These are phyloP conservation scores for Operophtera brumata DNA, from an alignment of 2,888 invertebrate species.

Conservation along the genomic window DNA sequence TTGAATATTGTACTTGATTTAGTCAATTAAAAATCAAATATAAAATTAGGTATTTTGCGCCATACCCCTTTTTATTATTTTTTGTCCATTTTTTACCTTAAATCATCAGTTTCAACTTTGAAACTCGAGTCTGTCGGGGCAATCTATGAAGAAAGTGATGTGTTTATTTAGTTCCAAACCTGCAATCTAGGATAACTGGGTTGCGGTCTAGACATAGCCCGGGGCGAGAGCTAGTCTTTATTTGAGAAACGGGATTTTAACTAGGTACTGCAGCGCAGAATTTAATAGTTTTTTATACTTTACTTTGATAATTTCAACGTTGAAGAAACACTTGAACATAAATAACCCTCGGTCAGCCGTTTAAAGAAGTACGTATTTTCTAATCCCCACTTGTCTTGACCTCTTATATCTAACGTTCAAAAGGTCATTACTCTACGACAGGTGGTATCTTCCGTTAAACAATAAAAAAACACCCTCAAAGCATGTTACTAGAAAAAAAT, in stretches of 20 bases:
- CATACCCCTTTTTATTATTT: too few species aligned
- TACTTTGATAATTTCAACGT: too few species aligned
- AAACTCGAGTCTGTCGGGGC: neutral
- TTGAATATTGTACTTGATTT: too few species aligned
- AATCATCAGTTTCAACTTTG: slow-evolving; percentile 6
- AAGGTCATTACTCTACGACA: slow-evolving; percentile 28
- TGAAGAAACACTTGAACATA: too few species aligned
- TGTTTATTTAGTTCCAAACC: slow-evolving; percentile 29
- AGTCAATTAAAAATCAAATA: too few species aligned
- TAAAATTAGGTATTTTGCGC: too few species aligned
- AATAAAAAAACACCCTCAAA: slow-evolving; percentile 42
- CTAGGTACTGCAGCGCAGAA: neutral
- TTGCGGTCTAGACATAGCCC: slow-evolving; percentile 27
- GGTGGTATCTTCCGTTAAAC: slow-evolving; percentile 45
- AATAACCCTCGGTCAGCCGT: too few species aligned
- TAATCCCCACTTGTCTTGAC: slow-evolving; percentile 20
- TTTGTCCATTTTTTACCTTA: neutral
- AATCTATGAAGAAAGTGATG: slow-evolving; percentile 31
- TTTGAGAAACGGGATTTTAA: slow-evolving; percentile 24
- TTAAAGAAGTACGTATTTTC: neutral
- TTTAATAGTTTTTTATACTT: too few species aligned
- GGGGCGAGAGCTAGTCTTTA: slow-evolving; percentile 21
- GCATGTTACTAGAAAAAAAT: slow-evolving; percentile 31
- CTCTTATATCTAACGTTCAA: slow-evolving; percentile 25
- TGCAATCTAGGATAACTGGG: slow-evolving; percentile 34